Evolutionary conservation across 2,888 invertebrate species (phyloP), one percentile per base, ranked within the genome.

Genomic region (Sclerodermus sp.): DNA sequence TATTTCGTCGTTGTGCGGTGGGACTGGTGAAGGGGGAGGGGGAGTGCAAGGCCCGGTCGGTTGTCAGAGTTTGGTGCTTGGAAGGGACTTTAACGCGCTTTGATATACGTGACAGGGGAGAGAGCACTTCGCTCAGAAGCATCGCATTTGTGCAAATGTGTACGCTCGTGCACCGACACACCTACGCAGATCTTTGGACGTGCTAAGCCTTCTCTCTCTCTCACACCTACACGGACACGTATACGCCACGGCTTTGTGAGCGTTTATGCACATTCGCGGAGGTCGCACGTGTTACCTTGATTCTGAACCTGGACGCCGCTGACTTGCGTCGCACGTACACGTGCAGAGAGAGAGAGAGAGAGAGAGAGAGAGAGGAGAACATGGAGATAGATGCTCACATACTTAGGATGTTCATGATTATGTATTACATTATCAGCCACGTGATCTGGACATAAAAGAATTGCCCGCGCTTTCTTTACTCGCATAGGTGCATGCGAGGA

Each of bases 1-100:
- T 67, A 71, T 70, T 68, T 70, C 56, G 60, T 52, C 51, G 8
- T 23, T 23, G 3, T 43, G 45, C 32, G 29, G 36, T 31, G 40
- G 10, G 31, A 29, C 15, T 42, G 45, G 42, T 46, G 42, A 47
- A 38, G 39, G 46, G 32, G 31, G 23, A 23, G 8, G 4, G 8
- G 8, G 23, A 8, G 3, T 23, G 23, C 29, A 13, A 38, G 12
- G 30, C 10, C 37, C 16, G 37, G 23, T 16, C 9, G 41, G 30
- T 41, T 49, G 40, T 29, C 29, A 30, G 12, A 34, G 16, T 37
- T 8, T 23, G 3, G 23, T 23, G 23, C 23, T 23, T 5, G 42
- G 45, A 51, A 44, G 43, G 37, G 42, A 32, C 51, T 56, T 60
- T 64, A 59, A 61, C 58, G 51, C 54, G 62, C 60, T 60, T 64